Conservation (phyloP, 2,888 invertebrate species). For the Campoplex nolae region DNA sequence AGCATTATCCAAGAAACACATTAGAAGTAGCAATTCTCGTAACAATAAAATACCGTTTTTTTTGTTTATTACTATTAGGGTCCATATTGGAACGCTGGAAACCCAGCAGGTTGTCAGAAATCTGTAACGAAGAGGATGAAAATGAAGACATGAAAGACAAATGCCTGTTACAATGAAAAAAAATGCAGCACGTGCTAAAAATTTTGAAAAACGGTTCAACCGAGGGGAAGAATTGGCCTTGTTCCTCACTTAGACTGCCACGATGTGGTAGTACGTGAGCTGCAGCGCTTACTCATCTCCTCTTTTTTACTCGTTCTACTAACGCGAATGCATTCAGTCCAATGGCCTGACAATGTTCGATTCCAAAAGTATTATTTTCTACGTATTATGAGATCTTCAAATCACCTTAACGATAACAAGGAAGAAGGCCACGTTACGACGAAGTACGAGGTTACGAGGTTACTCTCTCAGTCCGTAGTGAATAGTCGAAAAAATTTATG, state of each 20-base stretch:
- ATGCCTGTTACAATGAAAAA: constrained; percentile 4
- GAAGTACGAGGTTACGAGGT: constrained; percentile 29
- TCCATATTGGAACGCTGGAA: neutral
- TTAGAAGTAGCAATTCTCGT: neutral
- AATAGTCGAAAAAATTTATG: constrained; percentile 56
- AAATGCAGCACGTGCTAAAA: constrained; percentile 5
- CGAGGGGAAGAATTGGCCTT: constrained; percentile 11
- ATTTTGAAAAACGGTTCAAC: constrained; percentile 5
- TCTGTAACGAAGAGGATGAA: neutral
- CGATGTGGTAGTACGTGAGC: constrained; percentile 20
- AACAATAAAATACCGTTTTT: neutral
- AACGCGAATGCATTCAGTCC: neutral
- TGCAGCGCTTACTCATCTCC: constrained; percentile 17
- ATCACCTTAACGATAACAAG: constrained; percentile 19
- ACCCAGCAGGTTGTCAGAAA: neutral
- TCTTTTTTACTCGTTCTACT: constrained; percentile 5
- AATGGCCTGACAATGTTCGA: neutral
- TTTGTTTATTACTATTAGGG: neutral
- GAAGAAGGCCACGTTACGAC: constrained; percentile 46
- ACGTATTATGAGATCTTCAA: neutral
- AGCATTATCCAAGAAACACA: neutral
- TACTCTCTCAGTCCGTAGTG: constrained; percentile 3
- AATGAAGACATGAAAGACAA: neutral
- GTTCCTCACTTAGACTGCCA: constrained; percentile 1
- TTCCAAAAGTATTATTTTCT: constrained; percentile 26